Evolutionary conservation across 2,797 vertebrate species (phyloP).

Genomic region (Myotis myotis): DNA sequence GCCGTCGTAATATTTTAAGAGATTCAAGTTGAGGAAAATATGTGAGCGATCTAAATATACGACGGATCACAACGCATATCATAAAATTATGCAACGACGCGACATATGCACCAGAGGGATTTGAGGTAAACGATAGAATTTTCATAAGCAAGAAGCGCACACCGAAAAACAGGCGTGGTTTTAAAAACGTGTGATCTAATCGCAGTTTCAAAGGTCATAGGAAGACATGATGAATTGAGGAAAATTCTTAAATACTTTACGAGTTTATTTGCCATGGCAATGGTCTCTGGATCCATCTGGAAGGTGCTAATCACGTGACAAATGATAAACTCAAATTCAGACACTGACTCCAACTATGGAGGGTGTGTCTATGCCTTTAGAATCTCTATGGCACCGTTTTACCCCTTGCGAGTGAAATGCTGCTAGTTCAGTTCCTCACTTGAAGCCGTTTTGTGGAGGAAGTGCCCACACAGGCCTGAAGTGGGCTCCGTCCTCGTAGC

Average conservation of each 20-base stretch:
- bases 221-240: conserved; percentile 20
- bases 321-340: conserved; percentile 22
- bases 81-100: conserved; percentile 36
- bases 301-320: background rate
- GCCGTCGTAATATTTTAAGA: conserved; percentile 69
- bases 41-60: background rate
- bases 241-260: background rate
- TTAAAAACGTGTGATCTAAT: background rate
- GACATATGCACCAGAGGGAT: background rate
- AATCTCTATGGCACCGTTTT: conserved; percentile 59
- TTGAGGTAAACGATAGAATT: background rate
- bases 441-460: background rate
- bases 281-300: background rate
- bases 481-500: background rate
- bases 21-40: conserved; percentile 37
- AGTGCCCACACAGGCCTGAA: background rate
- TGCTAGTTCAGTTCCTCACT: background rate
- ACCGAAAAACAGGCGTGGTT: background rate
- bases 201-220: conserved; percentile 49
- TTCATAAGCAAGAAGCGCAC: conserved; percentile 28
- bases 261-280: conserved; percentile 1
- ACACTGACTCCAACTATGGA: background rate
- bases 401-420: background rate
- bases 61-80: background rate
- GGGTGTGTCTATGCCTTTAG: background rate